A percentile compares a stretch with the other conserved stretches of the same genome.
These are phyloP conservation scores for Drosophila lacertosa DNA, from an alignment of 1,140 invertebrate species.

Conservation along the genomic window DNA sequence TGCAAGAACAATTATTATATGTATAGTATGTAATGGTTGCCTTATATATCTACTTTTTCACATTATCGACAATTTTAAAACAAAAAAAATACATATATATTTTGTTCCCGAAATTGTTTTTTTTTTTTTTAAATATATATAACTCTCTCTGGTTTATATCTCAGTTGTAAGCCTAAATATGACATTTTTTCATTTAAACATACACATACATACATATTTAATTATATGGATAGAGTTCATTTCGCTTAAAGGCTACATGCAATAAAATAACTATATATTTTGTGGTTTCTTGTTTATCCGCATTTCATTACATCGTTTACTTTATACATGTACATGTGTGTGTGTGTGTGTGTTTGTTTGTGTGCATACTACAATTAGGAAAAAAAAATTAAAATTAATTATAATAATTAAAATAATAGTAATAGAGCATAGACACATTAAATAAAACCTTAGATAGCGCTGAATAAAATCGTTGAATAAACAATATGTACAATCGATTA, in stretches of 20 bases:
- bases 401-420: slow-evolving; percentile 20
- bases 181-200: slow-evolving; percentile 65
- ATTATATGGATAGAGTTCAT: slow-evolving; percentile 63
- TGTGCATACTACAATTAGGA: slow-evolving; percentile 25
- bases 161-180: slow-evolving; percentile 76
- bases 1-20: slow-evolving; percentile 51
- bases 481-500: slow-evolving; percentile 67
- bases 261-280: slow-evolving; percentile 68
- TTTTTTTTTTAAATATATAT: slow-evolving; percentile 37
- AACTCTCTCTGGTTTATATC: slow-evolving; percentile 26
- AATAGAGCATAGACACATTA: slow-evolving; percentile 44
- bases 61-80: slow-evolving; percentile 65
- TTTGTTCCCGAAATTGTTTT: slow-evolving; percentile 78
- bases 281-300: slow-evolving; percentile 20
- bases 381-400: slow-evolving; percentile 30
- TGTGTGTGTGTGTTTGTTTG: slow-evolving; percentile 19
- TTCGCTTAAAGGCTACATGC: slow-evolving; percentile 59
- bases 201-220: slow-evolving; percentile 49
- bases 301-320: slow-evolving; percentile 19
- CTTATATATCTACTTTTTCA: slow-evolving; percentile 44
- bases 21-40: slow-evolving; percentile 39
- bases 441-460: slow-evolving; percentile 55
- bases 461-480: slow-evolving; percentile 70
- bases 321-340: slow-evolving; percentile 34
- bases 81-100: slow-evolving; percentile 67